Evolutionary conservation across 2,113 vertebrate genomes (phyloP), one percentile per base, ranked within the genome.

Genomic region (Bombycilla garrulus): DNA sequence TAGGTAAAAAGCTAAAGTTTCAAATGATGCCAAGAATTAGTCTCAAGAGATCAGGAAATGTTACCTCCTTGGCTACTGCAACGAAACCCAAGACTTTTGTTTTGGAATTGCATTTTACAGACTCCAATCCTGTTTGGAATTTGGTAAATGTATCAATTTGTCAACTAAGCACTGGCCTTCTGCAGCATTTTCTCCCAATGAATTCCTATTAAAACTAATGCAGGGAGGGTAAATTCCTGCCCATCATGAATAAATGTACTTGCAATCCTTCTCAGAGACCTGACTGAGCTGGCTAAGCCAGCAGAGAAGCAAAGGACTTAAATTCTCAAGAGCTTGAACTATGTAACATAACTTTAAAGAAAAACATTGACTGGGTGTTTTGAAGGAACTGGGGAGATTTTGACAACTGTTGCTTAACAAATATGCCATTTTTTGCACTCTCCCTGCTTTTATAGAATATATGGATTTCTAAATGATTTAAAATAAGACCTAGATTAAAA

Each of bases 261-360:
- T 51, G n/a, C 90, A 81, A 6, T 87, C 38, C 48, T 76, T 86
- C 57, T 53, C 73, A 89, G 84, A 91, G 86, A 81, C 89, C 65
- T 76, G 65, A 79, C 69, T 81, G 86, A 93, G 69, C 56, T 95
- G 86, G 45, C 91, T 65, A 70, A 92, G 25, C 31, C 65, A 87
- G 82, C 56, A 51, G 57, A 80, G 86, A 18, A 72, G 35, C 44
- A 78, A 70, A 62, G 47, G 81, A 79, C 35, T 86, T 88, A 47
- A 88, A 86, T 95, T 93, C 92, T 95, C 92, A 74, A 74, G 65
- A 84, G 81, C 51, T 81, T 91, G 69, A 84, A 86, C 96, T 81
- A 93, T 76, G 70, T 81, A 94, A 87, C 48, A 36, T 31, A 74
- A 74, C n/a, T 91, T 89, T 69, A 87, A 84, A 80, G 19, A 48